phyloP scores from a whole-genome alignment of 2,113 vertebrate species.

The Neofelis nebulosa region DNA sequence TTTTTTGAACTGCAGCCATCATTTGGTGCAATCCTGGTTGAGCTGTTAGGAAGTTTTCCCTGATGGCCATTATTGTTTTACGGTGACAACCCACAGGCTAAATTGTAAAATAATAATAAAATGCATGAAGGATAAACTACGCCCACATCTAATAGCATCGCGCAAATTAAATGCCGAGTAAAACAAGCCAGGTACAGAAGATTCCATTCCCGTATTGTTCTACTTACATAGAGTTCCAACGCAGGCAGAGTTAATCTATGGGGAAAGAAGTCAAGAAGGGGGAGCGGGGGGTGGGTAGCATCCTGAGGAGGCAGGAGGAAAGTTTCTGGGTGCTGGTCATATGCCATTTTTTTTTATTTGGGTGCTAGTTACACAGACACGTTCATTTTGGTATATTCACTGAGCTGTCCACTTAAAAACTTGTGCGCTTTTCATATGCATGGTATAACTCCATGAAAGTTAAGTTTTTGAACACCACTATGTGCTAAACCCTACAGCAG shows the following conservation, averaged over 20 bases:
- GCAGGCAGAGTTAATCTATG: background rate
- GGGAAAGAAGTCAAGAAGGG: background rate
- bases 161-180: background rate
- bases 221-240: background rate
- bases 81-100: background rate
- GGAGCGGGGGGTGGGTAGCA: background rate
- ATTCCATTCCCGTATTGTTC: background rate
- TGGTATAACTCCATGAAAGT: background rate
- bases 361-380: background rate
- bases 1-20: background rate
- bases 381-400: background rate
- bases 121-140: background rate
- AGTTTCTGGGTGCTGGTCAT: background rate
- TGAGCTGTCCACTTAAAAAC: background rate
- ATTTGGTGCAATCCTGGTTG: background rate
- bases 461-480: background rate
- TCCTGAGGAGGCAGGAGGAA: accelerated
- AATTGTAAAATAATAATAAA: background rate
- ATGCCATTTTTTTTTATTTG: background rate
- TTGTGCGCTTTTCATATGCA: background rate
- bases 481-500: background rate
- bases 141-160: background rate
- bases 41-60: background rate
- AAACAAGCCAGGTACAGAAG: background rate
- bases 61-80: background rate